Percentiles rank a stretch among this genome's conserved stretches.
Evolutionary conservation across 2,888 invertebrate species (phyloP).

Genomic region (Pseudococcus longispinus): DNA sequence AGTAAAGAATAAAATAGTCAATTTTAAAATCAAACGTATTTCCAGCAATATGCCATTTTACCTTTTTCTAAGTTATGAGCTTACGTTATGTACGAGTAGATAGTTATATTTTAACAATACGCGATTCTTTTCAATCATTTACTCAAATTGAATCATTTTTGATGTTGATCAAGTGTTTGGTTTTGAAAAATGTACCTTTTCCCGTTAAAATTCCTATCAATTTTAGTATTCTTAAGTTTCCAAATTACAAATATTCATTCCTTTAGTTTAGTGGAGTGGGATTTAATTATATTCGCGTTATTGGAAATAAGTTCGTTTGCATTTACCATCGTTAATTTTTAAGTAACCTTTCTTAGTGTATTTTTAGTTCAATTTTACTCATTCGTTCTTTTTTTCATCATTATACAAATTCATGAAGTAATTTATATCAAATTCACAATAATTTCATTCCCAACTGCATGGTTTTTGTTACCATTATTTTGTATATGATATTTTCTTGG

Average conservation of each 20-base stretch:
- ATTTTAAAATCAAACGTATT: not conserved
- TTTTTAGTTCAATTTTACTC: not conserved
- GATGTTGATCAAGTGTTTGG: not conserved
- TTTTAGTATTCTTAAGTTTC: not conserved
- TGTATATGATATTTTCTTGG: not conserved
- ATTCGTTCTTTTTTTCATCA: not conserved
- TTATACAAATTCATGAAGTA: not conserved
- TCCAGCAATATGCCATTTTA: not conserved
- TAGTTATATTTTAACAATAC: not conserved
- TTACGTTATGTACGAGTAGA: not conserved
- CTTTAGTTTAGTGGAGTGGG: not conserved
- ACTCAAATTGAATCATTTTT: not conserved
- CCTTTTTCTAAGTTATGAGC: not conserved
- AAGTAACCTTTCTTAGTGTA: not conserved
- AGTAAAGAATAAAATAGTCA: slow-evolving; percentile 26
- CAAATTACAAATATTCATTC: not conserved
- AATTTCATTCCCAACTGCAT: not conserved
- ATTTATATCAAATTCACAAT: not conserved
- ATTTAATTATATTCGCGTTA: not conserved
- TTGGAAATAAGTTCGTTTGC: not conserved
- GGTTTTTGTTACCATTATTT: slow-evolving; percentile 3
- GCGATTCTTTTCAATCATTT: not conserved
- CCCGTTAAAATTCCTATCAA: not conserved
- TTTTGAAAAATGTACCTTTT: too few relatives aligned
- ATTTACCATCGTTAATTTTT: not conserved